phyloP scores from a whole-genome alignment of 2,888 invertebrate species.

The Megaustenia siamemsis region DNA sequence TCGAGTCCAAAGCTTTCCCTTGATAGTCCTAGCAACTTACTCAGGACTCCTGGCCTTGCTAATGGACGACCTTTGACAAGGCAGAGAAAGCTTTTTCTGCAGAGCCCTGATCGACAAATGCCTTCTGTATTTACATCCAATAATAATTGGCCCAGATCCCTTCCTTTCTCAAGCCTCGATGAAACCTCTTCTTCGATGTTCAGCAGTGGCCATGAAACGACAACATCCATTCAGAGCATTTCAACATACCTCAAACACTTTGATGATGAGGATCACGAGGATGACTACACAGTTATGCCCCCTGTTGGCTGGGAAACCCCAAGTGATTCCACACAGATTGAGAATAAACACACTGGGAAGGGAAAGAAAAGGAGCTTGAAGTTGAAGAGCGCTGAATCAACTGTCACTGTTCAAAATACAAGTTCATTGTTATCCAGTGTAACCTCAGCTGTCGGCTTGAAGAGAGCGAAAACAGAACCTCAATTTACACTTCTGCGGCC shows the following conservation, averaged over 20 bases:
- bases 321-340: neutral
- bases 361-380: constrained; percentile 33
- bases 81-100: constrained; percentile 43
- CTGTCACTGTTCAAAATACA: neutral
- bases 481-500: constrained; percentile 52
- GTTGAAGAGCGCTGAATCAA: neutral
- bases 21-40: constrained; percentile 31
- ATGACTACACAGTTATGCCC: constrained; percentile 45
- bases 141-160: constrained; percentile 24
- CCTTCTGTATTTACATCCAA: constrained; percentile 1
- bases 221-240: constrained; percentile 50
- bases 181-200: constrained; percentile 47
- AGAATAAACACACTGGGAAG: constrained; percentile 12
- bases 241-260: constrained; percentile 46
- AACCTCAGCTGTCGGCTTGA: neutral
- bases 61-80: constrained; percentile 42
- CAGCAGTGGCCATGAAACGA: constrained; percentile 46
- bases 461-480: constrained; percentile 42
- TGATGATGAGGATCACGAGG: constrained; percentile 45
- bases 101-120: constrained; percentile 46
- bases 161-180: constrained; percentile 41
- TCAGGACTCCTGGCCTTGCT: constrained; percentile 32
- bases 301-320: constrained; percentile 43
- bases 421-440: neutral
- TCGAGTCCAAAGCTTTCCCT: constrained; percentile 38